Percentiles rank a stretch among this genome's conserved stretches.
Evolutionary conservation across 2,888 invertebrate genomes (phyloP).

Genomic region (Drosophila limbata): DNA sequence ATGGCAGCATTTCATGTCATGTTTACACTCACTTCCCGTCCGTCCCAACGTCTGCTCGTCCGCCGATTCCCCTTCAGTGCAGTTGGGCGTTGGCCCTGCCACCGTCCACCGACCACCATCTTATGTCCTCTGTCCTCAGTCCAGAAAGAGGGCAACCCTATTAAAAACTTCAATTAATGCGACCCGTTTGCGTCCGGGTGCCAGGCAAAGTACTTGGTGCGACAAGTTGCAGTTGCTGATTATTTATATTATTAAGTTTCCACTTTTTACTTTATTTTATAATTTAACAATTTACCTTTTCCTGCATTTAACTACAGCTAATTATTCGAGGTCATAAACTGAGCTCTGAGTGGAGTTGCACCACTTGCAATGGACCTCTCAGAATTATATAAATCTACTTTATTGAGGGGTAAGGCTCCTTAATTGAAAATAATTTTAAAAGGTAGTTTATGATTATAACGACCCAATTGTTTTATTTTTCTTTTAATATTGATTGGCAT

Average conservation of each 20-base stretch:
- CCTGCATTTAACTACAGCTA: slow-evolving; percentile 41
- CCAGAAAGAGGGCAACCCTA: slow-evolving; percentile 60
- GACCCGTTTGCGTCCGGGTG: slow-evolving; percentile 37
- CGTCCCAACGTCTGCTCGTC: slow-evolving; percentile 16
- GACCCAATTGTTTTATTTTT: too few species aligned
- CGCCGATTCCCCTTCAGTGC: neutral
- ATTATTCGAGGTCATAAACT: slow-evolving; percentile 39
- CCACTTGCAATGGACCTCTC: slow-evolving; percentile 4
- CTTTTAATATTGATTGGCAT: neutral
- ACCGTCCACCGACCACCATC: neutral
- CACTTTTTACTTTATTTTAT: slow-evolving; percentile 32
- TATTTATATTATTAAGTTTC: slow-evolving; percentile 80
- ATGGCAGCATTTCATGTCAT: slow-evolving; percentile 77
- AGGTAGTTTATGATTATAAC: neutral
- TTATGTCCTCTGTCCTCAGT: slow-evolving; percentile 1
- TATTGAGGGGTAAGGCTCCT: neutral
- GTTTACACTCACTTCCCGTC: slow-evolving; percentile 79
- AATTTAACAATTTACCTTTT: slow-evolving; percentile 69
- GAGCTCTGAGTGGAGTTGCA: neutral
- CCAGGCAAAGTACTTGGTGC: slow-evolving; percentile 47
- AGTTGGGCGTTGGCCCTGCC: slow-evolving; percentile 1
- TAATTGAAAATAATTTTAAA: neutral
- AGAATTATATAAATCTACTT: neutral
- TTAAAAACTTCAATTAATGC: slow-evolving; percentile 74
- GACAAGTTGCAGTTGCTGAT: slow-evolving; percentile 66